Evolutionary conservation across 2,113 vertebrate species (phyloP).

Genomic region (Benitochromis conjunctus): DNA sequence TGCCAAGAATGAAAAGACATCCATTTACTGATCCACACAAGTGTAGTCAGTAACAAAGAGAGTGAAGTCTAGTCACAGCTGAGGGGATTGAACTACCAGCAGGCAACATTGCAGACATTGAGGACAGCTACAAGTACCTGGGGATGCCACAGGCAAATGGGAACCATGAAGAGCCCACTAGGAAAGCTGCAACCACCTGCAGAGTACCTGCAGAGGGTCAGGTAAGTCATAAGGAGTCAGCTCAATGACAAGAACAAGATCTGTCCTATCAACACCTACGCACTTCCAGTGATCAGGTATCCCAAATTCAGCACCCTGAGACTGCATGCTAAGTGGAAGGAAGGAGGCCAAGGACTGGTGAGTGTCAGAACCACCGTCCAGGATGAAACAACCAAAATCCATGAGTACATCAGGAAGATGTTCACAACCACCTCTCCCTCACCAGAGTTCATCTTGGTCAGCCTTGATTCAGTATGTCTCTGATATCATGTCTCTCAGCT

Average conservation of each 20-base stretch:
- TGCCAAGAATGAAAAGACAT: no score
- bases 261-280: background rate
- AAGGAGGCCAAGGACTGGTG: background rate
- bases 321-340: background rate
- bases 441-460: constrained; percentile 51
- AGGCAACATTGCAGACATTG: no score
- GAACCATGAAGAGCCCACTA: no score
- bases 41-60: no score
- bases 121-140: no score
- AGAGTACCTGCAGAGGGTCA: background rate
- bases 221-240: background rate
- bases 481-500: constrained; percentile 28
- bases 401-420: background rate
- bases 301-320: background rate
- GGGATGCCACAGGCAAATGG: no score
- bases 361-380: background rate
- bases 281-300: background rate
- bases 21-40: no score
- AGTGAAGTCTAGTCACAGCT: no score
- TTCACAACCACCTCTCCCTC: background rate
- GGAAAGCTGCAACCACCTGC: background rate
- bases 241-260: background rate
- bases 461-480: constrained; percentile 28
- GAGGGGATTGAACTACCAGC: no score
- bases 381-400: background rate